Conservation (phyloP, 1,140 invertebrate species). For the Hyphantria cunea region DNA sequence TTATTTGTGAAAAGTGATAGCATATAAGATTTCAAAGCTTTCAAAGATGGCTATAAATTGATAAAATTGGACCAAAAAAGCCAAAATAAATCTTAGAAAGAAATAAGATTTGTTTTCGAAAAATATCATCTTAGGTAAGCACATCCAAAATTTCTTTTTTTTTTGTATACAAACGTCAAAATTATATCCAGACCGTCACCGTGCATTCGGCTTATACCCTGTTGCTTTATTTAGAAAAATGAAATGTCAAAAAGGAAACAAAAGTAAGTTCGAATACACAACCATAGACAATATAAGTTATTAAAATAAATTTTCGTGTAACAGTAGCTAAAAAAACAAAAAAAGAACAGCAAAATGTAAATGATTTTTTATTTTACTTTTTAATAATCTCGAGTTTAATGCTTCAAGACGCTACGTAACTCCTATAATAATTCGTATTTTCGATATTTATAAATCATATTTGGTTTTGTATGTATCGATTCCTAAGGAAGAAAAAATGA, state of each 20-base stretch:
- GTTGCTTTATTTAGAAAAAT: conserved; percentile 34
- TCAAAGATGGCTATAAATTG: conserved; percentile 19
- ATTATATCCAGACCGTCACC: conserved; percentile 27
- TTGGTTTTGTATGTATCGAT: not conserved
- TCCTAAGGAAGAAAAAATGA: not conserved
- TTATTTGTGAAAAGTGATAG: too few species aligned
- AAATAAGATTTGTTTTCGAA: conserved; percentile 28
- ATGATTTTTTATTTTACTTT: conserved; percentile 11
- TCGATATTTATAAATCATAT: conserved; percentile 2
- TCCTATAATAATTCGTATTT: conserved; percentile 6
- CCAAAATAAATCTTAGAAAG: conserved; percentile 23
- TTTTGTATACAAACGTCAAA: conserved; percentile 28
- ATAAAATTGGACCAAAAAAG: conserved; percentile 27
- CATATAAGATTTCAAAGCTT: not conserved
- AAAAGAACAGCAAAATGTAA: conserved; percentile 5
- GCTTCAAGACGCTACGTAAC: conserved; percentile 20
- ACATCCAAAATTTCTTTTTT: conserved; percentile 47
- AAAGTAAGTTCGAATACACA: not conserved
- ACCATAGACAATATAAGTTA: conserved; percentile 1
- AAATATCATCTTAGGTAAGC: conserved; percentile 40
- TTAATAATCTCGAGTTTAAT: conserved; percentile 15
- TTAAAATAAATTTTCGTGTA: conserved; percentile 2
- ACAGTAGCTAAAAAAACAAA: not conserved
- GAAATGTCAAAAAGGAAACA: not conserved
- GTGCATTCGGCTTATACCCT: conserved; percentile 45